A percentile compares a stretch with the other conserved stretches of the same genome.
Evolutionary conservation across 2,888 invertebrate species (phyloP).

Genomic region (Atherix ibis): DNA sequence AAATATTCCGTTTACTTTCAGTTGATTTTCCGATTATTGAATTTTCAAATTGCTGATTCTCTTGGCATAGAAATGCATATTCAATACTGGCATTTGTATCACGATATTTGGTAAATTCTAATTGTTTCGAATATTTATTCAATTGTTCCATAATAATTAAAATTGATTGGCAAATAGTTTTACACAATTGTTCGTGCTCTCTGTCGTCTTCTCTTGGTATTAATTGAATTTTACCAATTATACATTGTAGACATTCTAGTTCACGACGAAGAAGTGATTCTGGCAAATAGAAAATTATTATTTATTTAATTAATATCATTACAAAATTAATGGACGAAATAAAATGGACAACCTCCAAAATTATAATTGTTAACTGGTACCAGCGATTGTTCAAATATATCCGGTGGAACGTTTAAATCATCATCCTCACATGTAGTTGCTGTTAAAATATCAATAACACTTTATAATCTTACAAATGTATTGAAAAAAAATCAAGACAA

Average conservation of each 20-base stretch:
- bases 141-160: neutral
- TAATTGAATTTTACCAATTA: neutral
- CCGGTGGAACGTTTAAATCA: too few relatives aligned
- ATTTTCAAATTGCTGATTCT: neutral
- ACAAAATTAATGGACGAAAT: too few relatives aligned
- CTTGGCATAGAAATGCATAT: conserved; percentile 9
- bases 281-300: conserved; percentile 2
- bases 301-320: neutral
- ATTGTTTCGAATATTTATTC: conserved; percentile 2
- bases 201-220: neutral
- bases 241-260: conserved; percentile 1
- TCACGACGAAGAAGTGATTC: conserved; percentile 6
- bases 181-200: neutral
- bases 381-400: conserved; percentile 3
- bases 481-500: too few relatives aligned
- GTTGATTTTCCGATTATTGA: neutral
- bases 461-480: too few relatives aligned
- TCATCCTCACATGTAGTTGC: neutral
- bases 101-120: conserved; percentile 8
- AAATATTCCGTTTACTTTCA: conserved; percentile 7
- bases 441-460: conserved; percentile 1
- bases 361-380: conserved; percentile 1
- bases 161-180: neutral
- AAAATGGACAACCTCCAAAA: conserved; percentile 10
- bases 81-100: conserved; percentile 10